A percentile compares a stretch with the other conserved stretches of the same genome.
Evolutionary conservation across 2,888 invertebrate genomes (phyloP).

Genomic region (Gymnocheta viridis): DNA sequence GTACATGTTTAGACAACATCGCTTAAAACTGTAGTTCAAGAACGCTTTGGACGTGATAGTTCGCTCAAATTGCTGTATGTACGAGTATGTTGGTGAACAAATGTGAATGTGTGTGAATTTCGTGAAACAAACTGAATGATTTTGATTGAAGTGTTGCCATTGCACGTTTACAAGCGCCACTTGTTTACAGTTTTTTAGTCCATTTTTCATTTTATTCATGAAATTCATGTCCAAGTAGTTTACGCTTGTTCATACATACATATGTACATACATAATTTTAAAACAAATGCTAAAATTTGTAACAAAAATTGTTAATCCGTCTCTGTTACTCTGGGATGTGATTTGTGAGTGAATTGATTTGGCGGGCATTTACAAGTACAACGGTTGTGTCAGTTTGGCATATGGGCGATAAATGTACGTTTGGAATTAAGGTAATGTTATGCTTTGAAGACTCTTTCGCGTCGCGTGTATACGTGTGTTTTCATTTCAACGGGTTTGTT

Average conservation of each 20-base stretch:
- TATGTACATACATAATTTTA: constrained; percentile 8
- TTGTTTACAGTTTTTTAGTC: constrained; percentile 49
- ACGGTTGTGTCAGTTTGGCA: constrained; percentile 33
- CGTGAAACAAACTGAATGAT: constrained; percentile 39
- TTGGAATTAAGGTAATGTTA: constrained; percentile 69
- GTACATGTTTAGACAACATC: constrained; percentile 13
- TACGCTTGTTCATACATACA: too few species aligned
- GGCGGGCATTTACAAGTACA: background rate
- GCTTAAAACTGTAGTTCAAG: constrained; percentile 67
- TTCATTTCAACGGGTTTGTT: constrained; percentile 40
- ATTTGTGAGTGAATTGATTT: constrained; percentile 40
- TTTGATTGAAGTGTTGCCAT: constrained; percentile 67
- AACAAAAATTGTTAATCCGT: constrained; percentile 43
- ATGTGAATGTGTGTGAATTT: constrained; percentile 6
- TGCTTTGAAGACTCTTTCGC: constrained; percentile 57
- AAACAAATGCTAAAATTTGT: constrained; percentile 61
- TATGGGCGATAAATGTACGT: constrained; percentile 66
- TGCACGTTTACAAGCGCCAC: constrained; percentile 67
- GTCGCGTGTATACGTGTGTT: constrained; percentile 33
- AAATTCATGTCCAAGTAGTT: constrained; percentile 30
- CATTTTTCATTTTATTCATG: constrained; percentile 69
- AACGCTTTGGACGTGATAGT: constrained; percentile 73
- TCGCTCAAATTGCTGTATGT: constrained; percentile 58
- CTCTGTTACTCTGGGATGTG: constrained; percentile 52
- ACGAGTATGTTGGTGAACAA: background rate